phyloP scores from a whole-genome alignment of 2,888 invertebrate species.

The Rhagophthalmus giganteus region DNA sequence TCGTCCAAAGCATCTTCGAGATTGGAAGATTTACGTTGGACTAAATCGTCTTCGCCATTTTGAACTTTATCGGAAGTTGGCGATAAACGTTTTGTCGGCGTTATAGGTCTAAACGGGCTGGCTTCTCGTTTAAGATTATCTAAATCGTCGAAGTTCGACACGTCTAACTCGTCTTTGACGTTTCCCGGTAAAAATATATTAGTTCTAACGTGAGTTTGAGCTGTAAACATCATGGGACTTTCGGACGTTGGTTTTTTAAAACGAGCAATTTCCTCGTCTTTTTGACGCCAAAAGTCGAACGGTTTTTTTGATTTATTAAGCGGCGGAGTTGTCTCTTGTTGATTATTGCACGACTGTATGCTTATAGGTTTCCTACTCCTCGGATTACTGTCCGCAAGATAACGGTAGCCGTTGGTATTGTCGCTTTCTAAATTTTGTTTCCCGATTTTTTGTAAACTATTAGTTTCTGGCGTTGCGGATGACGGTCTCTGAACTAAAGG shows the following conservation, averaged over 20 bases:
- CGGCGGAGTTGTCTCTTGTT: slow-evolving; percentile 1
- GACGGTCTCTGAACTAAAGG: slow-evolving; percentile 48
- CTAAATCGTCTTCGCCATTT: not conserved
- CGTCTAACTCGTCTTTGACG: not conserved
- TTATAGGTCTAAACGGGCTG: slow-evolving; percentile 35
- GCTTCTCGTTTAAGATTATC: slow-evolving; percentile 7
- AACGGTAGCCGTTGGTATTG: slow-evolving; percentile 58
- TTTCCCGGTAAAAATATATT: slow-evolving; percentile 49
- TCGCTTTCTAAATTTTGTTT: slow-evolving; percentile 29
- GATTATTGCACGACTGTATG: slow-evolving; percentile 55
- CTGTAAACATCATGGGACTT: slow-evolving; percentile 51
- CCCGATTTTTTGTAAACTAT: slow-evolving; percentile 34
- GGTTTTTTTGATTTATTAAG: slow-evolving; percentile 54
- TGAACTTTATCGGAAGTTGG: not conserved
- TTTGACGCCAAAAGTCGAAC: slow-evolving; percentile 67
- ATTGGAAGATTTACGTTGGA: slow-evolving; percentile 68
- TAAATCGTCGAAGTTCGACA: too few relatives aligned
- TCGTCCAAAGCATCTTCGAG: slow-evolving; percentile 87
- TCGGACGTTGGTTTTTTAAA: slow-evolving; percentile 30
- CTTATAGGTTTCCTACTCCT: slow-evolving; percentile 74
- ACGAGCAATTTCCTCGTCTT: slow-evolving; percentile 56
- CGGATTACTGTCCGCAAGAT: slow-evolving; percentile 72
- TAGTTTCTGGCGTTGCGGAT: slow-evolving; percentile 51
- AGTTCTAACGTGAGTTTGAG: slow-evolving; percentile 49
- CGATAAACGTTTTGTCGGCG: slow-evolving; percentile 7